Base-by-base conservation (phyloP, 2,113 vertebrate genomes). In the Siniperca knerii region DNA sequence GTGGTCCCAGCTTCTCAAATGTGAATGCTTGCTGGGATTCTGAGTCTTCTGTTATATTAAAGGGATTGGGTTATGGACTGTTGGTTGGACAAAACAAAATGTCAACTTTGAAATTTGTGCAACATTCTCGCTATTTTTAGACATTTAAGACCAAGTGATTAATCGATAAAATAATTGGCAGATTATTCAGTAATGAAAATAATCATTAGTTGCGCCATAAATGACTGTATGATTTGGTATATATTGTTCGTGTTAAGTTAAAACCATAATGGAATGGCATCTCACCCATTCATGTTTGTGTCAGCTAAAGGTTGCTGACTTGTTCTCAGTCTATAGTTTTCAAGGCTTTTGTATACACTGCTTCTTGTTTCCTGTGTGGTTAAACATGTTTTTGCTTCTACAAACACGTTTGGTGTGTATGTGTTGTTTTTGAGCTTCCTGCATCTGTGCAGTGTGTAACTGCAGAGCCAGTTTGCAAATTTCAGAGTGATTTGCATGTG, bases 401-500 rank as follows among this genome's bases (percentile, higher is more conserved):
- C 82, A 74, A 85, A 88, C 64, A 50, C 21, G 42, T 61, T 55
- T 37, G 9, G 42, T 69, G 20, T 60, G 35, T 67, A 3, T 33
- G 44, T 64, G n/a, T 48, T 52, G 7, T 71, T 60, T 73, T 81
- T 77, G 11, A 73, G 66, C 54, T 82, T 85, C 55, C 65, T 80
- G 62, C 79, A 62, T 89, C 67, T 87, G 74, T 89, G 79, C 60
- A 57, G 25, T 65, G 89, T 84, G 65, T 90, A 79, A 78, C 90
- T 82, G 77, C 87, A 86, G 85, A 90, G 87, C 81, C 77, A 81
- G 78, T 90, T 90, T 93, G 93, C 92, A 92, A 87, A 92, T 93
- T 85, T 84, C 37, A 61, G n/a, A 69, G 40, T 78, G 42, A 93
- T 96, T 95, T 95, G 92, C 95, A 95, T 95, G 87, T 58, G 35